phyloP scores from a whole-genome alignment of 2,113 vertebrate genomes.

The Phrynosoma blainvillii region DNA sequence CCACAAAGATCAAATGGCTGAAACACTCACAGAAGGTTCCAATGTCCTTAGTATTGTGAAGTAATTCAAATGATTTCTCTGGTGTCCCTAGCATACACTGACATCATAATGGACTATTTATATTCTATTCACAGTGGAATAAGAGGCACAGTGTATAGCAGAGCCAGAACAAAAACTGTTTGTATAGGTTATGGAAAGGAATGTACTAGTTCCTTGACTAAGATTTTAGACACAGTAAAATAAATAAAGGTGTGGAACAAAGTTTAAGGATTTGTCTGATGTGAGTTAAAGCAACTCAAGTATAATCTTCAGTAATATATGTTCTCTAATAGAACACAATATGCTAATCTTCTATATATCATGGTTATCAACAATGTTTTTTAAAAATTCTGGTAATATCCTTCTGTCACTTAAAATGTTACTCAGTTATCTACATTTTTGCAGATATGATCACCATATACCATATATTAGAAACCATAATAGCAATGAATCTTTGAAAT shows the following conservation, averaged over 20 bases:
- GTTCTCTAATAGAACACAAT: background rate
- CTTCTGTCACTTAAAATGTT: fast-evolving
- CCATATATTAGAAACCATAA: background rate
- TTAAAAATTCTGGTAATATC: constrained; percentile 10
- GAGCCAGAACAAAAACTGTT: constrained; percentile 32
- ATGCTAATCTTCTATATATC: background rate
- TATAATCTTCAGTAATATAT: background rate
- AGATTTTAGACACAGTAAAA: background rate
- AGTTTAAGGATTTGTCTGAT: background rate
- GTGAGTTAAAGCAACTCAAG: background rate
- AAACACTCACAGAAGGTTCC: constrained; percentile 9
- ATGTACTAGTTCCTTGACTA: background rate
- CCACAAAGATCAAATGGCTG: background rate
- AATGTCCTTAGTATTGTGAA: constrained; percentile 11
- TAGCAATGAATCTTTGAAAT: background rate
- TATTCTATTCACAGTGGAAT: background rate
- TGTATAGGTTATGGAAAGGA: constrained; percentile 25
- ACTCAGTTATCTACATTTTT: background rate
- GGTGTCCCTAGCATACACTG: background rate
- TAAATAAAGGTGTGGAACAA: background rate
- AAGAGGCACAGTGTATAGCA: constrained; percentile 4
- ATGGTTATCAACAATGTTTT: background rate
- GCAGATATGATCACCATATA: background rate
- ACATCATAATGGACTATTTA: background rate
- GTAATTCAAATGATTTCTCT: constrained; percentile 29